phyloP scores from a whole-genome alignment of 2,797 vertebrate species.

The Mus spretus region DNA sequence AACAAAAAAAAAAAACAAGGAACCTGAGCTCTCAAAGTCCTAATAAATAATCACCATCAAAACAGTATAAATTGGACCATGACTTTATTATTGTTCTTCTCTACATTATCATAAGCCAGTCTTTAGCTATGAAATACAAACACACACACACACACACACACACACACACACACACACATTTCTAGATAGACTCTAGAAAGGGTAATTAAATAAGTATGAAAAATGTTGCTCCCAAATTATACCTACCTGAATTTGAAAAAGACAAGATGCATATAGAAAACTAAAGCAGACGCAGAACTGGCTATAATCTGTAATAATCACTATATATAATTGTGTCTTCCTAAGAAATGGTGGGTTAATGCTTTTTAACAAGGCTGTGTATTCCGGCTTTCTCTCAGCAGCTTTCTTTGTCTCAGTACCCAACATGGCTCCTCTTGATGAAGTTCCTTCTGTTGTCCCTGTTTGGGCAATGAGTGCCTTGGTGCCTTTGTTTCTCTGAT shows the following conservation, averaged over 20 bases:
- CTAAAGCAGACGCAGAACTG: conserved; percentile 53
- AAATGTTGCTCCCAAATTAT: conserved; percentile 48
- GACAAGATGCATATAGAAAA: conserved; percentile 38
- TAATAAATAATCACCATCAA: conserved; percentile 50
- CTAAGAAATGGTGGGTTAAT: conserved; percentile 56
- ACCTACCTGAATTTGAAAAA: conserved; percentile 72
- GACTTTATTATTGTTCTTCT: conserved; percentile 51
- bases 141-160: background rate
- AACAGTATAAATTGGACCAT: conserved; percentile 7
- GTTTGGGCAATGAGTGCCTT: conserved; percentile 90
- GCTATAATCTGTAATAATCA: conserved; percentile 42
- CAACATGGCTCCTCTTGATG: conserved; percentile 88
- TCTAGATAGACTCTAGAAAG: conserved; percentile 56
- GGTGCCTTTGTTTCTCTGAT: conserved; percentile 92
- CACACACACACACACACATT: background rate
- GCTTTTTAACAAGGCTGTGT: background rate
- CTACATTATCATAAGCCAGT: background rate
- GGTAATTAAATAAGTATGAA: conserved; percentile 54
- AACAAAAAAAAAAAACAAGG: background rate
- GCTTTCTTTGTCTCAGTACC: conserved; percentile 88
- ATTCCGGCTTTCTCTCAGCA: background rate
- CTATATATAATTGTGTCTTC: conserved; percentile 56
- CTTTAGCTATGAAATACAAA: background rate
- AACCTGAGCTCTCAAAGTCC: conserved; percentile 26
- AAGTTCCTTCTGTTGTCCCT: conserved; percentile 89